Percentiles rank a stretch among this genome's conserved stretches.
Evolutionary conservation across 2,888 invertebrate species (phyloP).

Genomic region (Acanthosoma haemorrhoidale): DNA sequence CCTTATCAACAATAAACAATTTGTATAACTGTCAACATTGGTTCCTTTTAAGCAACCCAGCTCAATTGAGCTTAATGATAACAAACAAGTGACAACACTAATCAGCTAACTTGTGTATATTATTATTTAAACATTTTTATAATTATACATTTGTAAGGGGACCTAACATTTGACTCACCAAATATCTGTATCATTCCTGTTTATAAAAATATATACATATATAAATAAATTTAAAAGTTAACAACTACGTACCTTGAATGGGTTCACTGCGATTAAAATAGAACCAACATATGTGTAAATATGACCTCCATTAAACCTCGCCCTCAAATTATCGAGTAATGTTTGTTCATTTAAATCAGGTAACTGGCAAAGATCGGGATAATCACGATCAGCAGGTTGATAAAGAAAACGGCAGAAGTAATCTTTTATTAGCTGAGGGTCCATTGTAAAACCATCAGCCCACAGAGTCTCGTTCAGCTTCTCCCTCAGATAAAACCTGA

Average conservation of each 20-base stretch:
- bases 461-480: slow-evolving; percentile 78
- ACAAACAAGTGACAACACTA: too few species aligned
- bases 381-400: slow-evolving; percentile 88
- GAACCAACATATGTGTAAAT: slow-evolving; percentile 96
- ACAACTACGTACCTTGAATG: slow-evolving; percentile 58
- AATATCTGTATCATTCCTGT: too few species aligned
- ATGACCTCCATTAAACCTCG: slow-evolving; percentile 83
- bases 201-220: too few species aligned
- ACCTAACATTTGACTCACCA: too few species aligned
- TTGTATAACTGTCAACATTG: too few species aligned
- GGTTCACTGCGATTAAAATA: slow-evolving; percentile 90
- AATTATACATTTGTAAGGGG: too few species aligned
- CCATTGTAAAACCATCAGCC: slow-evolving; percentile 82
- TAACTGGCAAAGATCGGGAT: slow-evolving; percentile 90
- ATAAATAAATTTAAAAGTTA: not conserved
- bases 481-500: slow-evolving; percentile 80
- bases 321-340: slow-evolving; percentile 80
- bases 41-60: too few species aligned
- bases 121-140: too few species aligned
- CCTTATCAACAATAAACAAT: too few species aligned
- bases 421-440: slow-evolving; percentile 86
- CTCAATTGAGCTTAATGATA: too few species aligned
- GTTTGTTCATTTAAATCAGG: slow-evolving; percentile 93
- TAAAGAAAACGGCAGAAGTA: slow-evolving; percentile 86
- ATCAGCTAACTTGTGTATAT: too few species aligned